Evolutionary conservation across 2,797 vertebrate genomes (phyloP), one percentile per base, ranked within the genome.

Genomic region (Tympanoctomys barrerae): DNA sequence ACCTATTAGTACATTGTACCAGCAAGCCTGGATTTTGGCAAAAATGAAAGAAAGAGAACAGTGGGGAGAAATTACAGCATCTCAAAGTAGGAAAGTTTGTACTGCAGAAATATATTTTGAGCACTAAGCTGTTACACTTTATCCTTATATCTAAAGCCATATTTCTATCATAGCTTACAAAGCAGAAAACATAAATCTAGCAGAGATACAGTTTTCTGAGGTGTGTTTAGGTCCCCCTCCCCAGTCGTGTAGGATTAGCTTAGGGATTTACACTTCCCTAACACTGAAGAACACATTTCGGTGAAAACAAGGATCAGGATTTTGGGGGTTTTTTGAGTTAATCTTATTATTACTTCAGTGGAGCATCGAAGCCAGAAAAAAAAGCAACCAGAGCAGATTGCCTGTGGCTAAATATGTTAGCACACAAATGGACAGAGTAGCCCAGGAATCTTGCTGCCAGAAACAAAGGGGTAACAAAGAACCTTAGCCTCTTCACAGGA

Each of bases 381-480:
- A 97, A 95, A 85, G 46, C 0, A 39, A 79, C 26, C 52, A 62
- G 94, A 79, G 14, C 61, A 52, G 73, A 36, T 9, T 77, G 93
- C 96, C 97, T 93, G 87, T 94, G 89, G 98, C 97, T 94, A 96
- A 96, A 95, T 10, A 33, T 54, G 95, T 71, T 96, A 83, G 95
- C 97, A 97, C 39, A 97, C 36, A 95, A 97, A 96, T 84, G 92
- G 96, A 90, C 94, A 96, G 94, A 96, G 93, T 39, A 97, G 96
- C 59, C 78, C 93, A 82, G 77, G 92, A 87, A 93, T 96, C 9
- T 0, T 2, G 9, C 86, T 96, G 62, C 86, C 61, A 87, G 64
- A 97, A 98, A 97, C 93, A 97, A 96, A 96, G 46, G 64, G 59
- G 57, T 61, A 68, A 28, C 68, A 97, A 93, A 96, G 91, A 94